Base-by-base conservation (phyloP, 35 echinoderm and acorn worm genomes). In the Apostichopus parvimensis region DNA sequence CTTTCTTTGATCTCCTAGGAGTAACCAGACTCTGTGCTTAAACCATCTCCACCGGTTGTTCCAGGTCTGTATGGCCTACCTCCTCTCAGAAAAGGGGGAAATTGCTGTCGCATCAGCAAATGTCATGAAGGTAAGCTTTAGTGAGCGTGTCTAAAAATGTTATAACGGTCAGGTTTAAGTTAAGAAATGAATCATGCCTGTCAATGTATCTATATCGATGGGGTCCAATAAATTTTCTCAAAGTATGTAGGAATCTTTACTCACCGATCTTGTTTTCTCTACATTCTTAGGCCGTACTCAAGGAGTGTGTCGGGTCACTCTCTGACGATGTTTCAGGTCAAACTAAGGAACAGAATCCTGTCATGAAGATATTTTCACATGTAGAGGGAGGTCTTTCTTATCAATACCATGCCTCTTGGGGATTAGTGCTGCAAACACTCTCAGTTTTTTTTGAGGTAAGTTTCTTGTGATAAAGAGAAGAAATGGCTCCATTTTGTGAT, bases 371-470 rank as follows among this genome's bases (percentile, higher is more conserved):
- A 55, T 99, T 94, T 65, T 79, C 88, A 23, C 59, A 89, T 9
- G 77, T 96, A 25, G 91, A 96, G 93, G 59, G 91, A 58, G 97
- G 97, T 5, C 91, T 99, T 11, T 92, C 97, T 13, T 99, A 96
- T 88, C 89, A 87, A 78, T 96, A 96, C 54, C 97, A 99, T 83
- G 89, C 95, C 0, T 96, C 95, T 1, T 99, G 93, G 95, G 97
- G 97, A 25, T 87, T 96, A 13, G 95, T 98, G 12, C 78, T 96
- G 45, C 93, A 99, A 76, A 77, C 96, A 10, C 17, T 96, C 4
- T 66, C 77, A 15, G 78, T 87, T 14, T 96, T 96, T 73, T 96
- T 96, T 92, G 93, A 99, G 93, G 97, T 99, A 90, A 92, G 92
- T 78, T 22, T 53, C 62, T 64, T 53, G 34, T 45, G 34, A 45